Base-by-base conservation (phyloP, 2,888 invertebrate genomes). In the Dyspetes luteomarginatus region DNA sequence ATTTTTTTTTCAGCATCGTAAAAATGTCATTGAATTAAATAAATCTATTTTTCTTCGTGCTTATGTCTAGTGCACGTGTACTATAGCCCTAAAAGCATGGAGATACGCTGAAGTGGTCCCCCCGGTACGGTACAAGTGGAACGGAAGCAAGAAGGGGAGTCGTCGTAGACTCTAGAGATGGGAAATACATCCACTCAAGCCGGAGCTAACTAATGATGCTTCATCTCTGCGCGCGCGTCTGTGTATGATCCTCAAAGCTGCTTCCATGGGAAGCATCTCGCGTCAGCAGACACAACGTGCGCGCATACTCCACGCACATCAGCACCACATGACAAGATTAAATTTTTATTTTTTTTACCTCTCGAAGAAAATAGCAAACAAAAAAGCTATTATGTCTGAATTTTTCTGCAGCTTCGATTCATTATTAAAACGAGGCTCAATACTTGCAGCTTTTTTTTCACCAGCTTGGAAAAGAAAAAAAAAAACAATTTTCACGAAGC, bases 181-280 rank as follows among this genome's bases (percentile, higher is more conserved):
- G 76, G 81, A 85, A 83, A 82, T 83, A 83, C 85, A 87, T 84
- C 83, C 86, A 88, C 88, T 88, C 83, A 86, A 88, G 87, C 62
- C 48, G 15, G 78, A 84, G 86, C 86, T 88, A 89, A 88, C 90
- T 90, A 90, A 90, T 89, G 90, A 90, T 88, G 88, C 90, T 89
- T 87, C 86, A 86, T 86, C 84, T 72, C 85, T 84, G n/a, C 84
- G 86, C 85, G 86, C 56, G 62, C 36, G 50, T 55, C 9, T 36
- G 36, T 12, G 36, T 12, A 36, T n/a, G 36, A 87, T 86, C 86
- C 86, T 87, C 85, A 83, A 87, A 85, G 72, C 85, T 86, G n/a
- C 83, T 48, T 15, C 36, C 36, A 12, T 12, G 48, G 75, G 81
- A 79, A 77, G 69, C 81, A 75, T 82, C 80, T 83, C 79, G 80